These are phyloP conservation scores for Halictus ligatus DNA, from an alignment of 2,888 invertebrate genomes.

Conservation along the genomic window DNA sequence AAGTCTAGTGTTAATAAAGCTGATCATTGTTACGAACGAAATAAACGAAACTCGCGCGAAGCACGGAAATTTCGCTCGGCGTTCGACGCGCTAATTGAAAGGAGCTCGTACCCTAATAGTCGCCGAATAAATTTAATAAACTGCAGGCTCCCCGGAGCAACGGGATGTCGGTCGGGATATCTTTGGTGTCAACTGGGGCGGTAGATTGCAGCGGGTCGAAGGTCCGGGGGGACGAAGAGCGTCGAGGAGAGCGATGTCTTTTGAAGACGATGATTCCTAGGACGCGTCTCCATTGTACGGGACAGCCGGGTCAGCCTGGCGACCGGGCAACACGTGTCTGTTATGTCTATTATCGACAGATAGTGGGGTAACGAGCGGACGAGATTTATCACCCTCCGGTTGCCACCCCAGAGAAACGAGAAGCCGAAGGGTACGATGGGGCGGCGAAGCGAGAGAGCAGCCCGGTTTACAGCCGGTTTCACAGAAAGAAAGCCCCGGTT, in stretches of 20 bases:
- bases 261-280: slow-evolving; percentile 59
- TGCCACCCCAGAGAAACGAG: slow-evolving; percentile 64
- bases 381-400: slow-evolving; percentile 78
- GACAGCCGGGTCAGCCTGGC: slow-evolving; percentile 74
- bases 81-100: background rate
- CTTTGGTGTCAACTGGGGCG: background rate
- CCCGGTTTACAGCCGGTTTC: slow-evolving; percentile 66
- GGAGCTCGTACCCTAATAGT: background rate
- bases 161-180: background rate
- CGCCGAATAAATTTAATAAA: slow-evolving; percentile 23
- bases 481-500: slow-evolving; percentile 63
- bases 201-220: slow-evolving; percentile 37
- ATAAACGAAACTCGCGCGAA: no score
- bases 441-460: slow-evolving; percentile 48
- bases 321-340: slow-evolving; percentile 82
- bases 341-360: slow-evolving; percentile 80
- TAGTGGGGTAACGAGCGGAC: slow-evolving; percentile 74
- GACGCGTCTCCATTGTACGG: slow-evolving; percentile 61
- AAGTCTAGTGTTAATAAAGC: no score
- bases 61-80: no score
- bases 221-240: slow-evolving; percentile 36
- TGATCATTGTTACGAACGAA: no score
- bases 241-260: slow-evolving; percentile 37
- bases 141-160: background rate
- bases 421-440: slow-evolving; percentile 57